Base-by-base conservation (phyloP, 2,888 invertebrate genomes). In the Cordilura impudica region DNA sequence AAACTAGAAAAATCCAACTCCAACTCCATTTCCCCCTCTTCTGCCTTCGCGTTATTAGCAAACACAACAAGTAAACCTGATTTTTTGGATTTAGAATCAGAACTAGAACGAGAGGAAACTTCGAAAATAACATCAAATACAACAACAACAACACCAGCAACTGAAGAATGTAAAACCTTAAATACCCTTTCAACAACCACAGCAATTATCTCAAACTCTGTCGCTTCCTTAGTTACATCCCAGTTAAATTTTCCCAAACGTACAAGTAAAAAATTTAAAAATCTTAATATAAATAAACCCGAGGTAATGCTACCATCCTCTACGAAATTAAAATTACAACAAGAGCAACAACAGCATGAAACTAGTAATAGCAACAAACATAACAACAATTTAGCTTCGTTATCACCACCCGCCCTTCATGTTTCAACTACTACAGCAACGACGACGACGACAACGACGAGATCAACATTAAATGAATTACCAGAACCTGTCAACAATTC, bases 281-380 rank as follows among this genome's bases (percentile, higher is more conserved):
- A 88, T 83, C 84, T 87, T 83, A 87, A 86, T 84, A 83, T 87
- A 84, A 84, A 86, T 81, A 84, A 87, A 82, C 84, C 83, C 65
- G 87, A 87, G 83, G 86, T 87, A 66, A 87, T 87, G 87, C 82
- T 87, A 83, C 87, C 87, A 65, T 87, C 87, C 29, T 88, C 87
- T 54, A 83, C 86, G 53, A 87, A 87, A 84, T 84, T 88, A 78
- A 87, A 87, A 84, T 83, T 84, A 65, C 83, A 83, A 49, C 84
- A 83, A 47, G 81, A 83, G 43, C 83, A 84, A 60, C 85, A 83
- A 82, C 85, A 85, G 81, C 83, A 39, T 4, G 35, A 39, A 39
- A n/a, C 35, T 5, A 84, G 39, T 54, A 69, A 14, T 72, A 77
- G 18, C 67, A 80, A 77, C 84, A 84, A 81, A 72, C 18, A 35